Conservation (phyloP, 1,140 invertebrate genomes). For the Himalopsyche phryganea region DNA sequence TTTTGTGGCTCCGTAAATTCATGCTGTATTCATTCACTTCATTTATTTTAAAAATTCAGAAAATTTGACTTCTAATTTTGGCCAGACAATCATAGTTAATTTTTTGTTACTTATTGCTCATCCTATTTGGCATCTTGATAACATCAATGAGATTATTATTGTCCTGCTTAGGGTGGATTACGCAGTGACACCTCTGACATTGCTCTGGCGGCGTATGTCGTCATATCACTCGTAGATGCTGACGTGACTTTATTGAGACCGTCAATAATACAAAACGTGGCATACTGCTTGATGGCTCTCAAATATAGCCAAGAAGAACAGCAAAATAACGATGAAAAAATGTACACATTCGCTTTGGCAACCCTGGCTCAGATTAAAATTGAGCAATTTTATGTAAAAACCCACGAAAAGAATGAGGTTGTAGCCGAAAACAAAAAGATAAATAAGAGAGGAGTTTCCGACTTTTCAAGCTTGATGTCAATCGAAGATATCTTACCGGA, state of each 20-base stretch:
- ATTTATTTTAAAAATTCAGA: no score
- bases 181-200: slow-evolving; percentile 58
- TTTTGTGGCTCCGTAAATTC: no score
- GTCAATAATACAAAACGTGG: slow-evolving; percentile 50
- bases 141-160: no score
- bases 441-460: background rate
- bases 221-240: slow-evolving; percentile 62
- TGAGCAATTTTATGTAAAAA: slow-evolving; percentile 18
- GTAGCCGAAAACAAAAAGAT: slow-evolving; percentile 4
- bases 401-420: slow-evolving; percentile 15
- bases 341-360: slow-evolving; percentile 54
- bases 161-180: slow-evolving; percentile 66
- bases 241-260: slow-evolving; percentile 42
- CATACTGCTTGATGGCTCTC: slow-evolving; percentile 55
- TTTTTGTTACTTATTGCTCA: no score
- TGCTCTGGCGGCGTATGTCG: slow-evolving; percentile 64
- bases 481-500: background rate
- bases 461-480: background rate
- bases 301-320: slow-evolving; percentile 31
- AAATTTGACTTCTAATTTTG: no score
- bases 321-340: slow-evolving; percentile 7
- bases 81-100: no score
- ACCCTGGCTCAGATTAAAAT: slow-evolving; percentile 48
- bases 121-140: no score
- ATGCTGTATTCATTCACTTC: no score